A percentile compares a stretch with the other conserved stretches of the same genome.
Conservation (phyloP, 2,113 vertebrate genomes). For the Dendropsophus ebraccatus region DNA sequence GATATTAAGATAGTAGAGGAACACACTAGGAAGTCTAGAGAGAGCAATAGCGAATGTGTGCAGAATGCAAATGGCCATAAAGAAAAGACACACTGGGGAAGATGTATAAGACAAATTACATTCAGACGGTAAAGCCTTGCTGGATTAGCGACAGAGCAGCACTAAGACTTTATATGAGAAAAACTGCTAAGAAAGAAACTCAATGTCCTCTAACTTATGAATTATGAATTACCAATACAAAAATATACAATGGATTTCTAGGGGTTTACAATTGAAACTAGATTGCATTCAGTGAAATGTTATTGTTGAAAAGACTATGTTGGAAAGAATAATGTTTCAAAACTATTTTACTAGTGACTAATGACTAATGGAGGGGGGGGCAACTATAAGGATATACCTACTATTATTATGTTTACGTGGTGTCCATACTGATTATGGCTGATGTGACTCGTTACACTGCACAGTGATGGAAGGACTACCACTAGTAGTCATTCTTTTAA, state of each 20-base stretch:
- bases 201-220: slow-evolving; percentile 39
- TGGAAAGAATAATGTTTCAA: slow-evolving; percentile 7
- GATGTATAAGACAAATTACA: slow-evolving; percentile 52
- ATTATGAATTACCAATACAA: slow-evolving; percentile 36
- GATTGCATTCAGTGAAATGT: slow-evolving; percentile 19
- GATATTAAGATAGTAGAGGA: slow-evolving; percentile 55
- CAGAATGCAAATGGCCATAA: slow-evolving; percentile 50
- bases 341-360: not conserved
- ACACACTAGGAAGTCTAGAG: slow-evolving; percentile 48
- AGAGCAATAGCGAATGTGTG: slow-evolving; percentile 49
- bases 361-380: no score
- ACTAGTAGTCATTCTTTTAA: no score
- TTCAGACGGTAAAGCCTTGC: slow-evolving; percentile 39
- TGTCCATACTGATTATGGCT: no score
- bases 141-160: slow-evolving; percentile 39
- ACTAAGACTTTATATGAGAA: slow-evolving; percentile 38
- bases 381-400: no score
- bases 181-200: slow-evolving; percentile 16
- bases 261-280: slow-evolving; percentile 26
- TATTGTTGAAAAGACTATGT: not conserved
- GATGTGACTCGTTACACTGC: no score
- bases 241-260: slow-evolving; percentile 25
- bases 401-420: no score
- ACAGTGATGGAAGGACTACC: no score
- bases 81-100: slow-evolving; percentile 47